Evolutionary conservation across 2,113 vertebrate species (phyloP), one percentile per base, ranked within the genome.

Genomic region (Corydoras sp.): DNA sequence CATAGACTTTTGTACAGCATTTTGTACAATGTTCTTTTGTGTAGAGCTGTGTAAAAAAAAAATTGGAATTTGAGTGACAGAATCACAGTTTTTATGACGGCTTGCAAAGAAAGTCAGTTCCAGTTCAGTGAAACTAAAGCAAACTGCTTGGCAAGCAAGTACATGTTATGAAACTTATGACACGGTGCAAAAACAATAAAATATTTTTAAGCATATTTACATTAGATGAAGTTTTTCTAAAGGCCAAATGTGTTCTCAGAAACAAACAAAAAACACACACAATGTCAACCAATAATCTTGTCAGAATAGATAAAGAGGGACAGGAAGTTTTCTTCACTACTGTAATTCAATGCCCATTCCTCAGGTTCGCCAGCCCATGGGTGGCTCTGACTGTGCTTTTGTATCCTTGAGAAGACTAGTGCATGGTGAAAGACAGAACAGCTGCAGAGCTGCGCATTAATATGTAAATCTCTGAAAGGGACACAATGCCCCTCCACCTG

Each of bases 381-480:
- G 72, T 68, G 68, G 69, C 68, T 78, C 74, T 66, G 60, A 73
- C 69, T 58, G 74, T 54, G 51, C 70, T 75, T 73, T 80, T 77
- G 73, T 78, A 43, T 74, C 73, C 66, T 32, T 9, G 31, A 69
- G 66, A 61, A 71, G 70, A 61, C 64, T 58, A 51, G 62, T 71
- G 75, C 77, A 81, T 77, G 73, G 75, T 81, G 73, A 75, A 73
- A 77, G 60, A 65, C 56, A 67, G 63, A 73, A 65, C 77, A 79
- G 76, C 77, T 81, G 77, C 69, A 12, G 71, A 64, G 70, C 18
- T 62, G 30, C 64, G 60, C 48, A 74, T 81, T 81, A 69, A 65
- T 59, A 81, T 81, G 76, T 65, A 77, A 81, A 81, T 79, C 71
- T 74, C 29, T 59, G 55, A 9, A 63, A 58, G 63, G 43, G 13